Conservation (phyloP, 2,797 vertebrate genomes). For the Tangara arthus region DNA sequence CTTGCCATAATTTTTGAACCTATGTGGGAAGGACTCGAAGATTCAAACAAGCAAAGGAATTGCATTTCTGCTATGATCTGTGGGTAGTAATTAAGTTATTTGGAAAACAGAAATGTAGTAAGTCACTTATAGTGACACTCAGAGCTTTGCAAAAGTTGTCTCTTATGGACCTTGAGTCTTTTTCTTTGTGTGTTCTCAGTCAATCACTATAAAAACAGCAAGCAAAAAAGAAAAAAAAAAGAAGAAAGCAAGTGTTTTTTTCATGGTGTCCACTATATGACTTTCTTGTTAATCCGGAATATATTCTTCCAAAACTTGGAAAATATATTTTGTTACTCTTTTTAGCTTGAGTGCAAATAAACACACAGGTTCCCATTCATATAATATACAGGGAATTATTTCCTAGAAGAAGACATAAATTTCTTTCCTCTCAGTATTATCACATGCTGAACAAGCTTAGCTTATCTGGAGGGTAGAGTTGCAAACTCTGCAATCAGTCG, state of each 20-base stretch:
- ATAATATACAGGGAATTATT: background rate
- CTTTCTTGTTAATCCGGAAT: background rate
- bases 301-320: background rate
- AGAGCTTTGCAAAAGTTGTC: background rate
- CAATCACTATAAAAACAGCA: background rate
- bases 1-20: background rate
- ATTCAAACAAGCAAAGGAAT: constrained; percentile 15
- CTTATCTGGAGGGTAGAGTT: background rate
- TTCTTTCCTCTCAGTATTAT: background rate
- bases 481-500: background rate
- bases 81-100: constrained; percentile 7
- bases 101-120: background rate
- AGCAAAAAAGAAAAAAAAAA: background rate
- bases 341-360: background rate
- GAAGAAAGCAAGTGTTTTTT: background rate
- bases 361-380: background rate
- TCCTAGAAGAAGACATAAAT: background rate
- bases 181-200: background rate
- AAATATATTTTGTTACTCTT: background rate
- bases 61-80: background rate
- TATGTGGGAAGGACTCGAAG: background rate
- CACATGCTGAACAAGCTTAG: background rate
- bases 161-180: background rate
- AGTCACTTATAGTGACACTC: background rate
- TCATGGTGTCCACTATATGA: background rate